Percentiles rank a stretch among this genome's conserved stretches.
These are phyloP conservation scores for Pachycephus smyrnensis DNA, from an alignment of 2,888 invertebrate genomes.

Conservation along the genomic window DNA sequence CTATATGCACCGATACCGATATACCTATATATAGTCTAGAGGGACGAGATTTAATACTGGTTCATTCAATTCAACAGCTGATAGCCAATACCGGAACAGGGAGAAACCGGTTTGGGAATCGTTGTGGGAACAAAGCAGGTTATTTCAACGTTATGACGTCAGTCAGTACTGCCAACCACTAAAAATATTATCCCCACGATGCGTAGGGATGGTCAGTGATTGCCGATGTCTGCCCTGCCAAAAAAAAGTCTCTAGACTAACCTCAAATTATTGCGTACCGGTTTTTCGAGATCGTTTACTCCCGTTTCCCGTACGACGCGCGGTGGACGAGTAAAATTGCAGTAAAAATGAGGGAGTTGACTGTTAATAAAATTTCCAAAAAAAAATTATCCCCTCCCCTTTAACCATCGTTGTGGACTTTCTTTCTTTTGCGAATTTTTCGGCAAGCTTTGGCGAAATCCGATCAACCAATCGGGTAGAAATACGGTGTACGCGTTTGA, in stretches of 20 bases:
- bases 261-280: background rate
- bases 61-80: constrained; percentile 47
- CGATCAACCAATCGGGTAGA: background rate
- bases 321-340: background rate
- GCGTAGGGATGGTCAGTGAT: constrained; percentile 58
- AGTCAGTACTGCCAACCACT: constrained; percentile 32
- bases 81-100: constrained; percentile 51
- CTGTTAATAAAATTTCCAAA: background rate
- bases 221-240: constrained; percentile 10
- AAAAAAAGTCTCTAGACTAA: background rate
- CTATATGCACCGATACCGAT: background rate
- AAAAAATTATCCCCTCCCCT: too few species aligned
- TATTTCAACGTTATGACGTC: constrained; percentile 57
- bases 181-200: constrained; percentile 23
- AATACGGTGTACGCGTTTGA: constrained; percentile 15
- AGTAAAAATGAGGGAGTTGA: background rate
- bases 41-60: background rate
- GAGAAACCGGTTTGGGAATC: constrained; percentile 57
- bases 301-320: background rate
- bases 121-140: constrained; percentile 63
- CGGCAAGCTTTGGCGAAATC: too few species aligned
- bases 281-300: background rate
- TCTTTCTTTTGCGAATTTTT: too few species aligned
- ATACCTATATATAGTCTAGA: background rate
- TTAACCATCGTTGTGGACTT: too few species aligned